Conservation (phyloP, 2,888 invertebrate genomes). For the Linyphia triangularis region DNA sequence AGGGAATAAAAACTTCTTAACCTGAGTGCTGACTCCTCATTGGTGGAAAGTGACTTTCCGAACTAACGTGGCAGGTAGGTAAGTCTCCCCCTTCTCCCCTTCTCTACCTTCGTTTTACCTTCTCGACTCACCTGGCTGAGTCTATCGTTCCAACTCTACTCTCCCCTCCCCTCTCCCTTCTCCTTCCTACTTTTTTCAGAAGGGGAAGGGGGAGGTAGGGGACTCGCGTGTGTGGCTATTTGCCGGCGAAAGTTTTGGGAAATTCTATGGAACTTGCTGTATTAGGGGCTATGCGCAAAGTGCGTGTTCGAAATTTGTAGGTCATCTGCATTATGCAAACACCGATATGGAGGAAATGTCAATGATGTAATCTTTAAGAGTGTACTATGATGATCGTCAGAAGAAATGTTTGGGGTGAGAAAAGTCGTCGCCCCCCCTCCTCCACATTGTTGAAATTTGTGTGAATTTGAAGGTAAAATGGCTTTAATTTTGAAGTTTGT, state of each 20-base stretch:
- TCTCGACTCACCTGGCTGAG: constrained; percentile 26
- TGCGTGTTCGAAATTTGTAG: too few relatives aligned
- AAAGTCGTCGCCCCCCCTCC: too few relatives aligned
- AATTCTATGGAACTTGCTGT: background rate
- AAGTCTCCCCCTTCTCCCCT: background rate
- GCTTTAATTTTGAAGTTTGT: too few relatives aligned
- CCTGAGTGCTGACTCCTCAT: constrained; percentile 10
- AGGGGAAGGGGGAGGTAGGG: background rate
- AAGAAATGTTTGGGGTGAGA: too few relatives aligned
- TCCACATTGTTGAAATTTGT: too few relatives aligned
- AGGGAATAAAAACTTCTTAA: background rate
- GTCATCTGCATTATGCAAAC: too few relatives aligned
- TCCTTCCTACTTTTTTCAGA: background rate
- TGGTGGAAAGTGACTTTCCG: constrained; percentile 30
- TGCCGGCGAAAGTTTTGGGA: constrained; percentile 28
- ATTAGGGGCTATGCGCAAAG: background rate
- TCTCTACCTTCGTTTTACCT: background rate
- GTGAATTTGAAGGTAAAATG: too few relatives aligned
- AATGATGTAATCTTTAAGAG: too few relatives aligned
- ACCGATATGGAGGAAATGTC: too few relatives aligned
- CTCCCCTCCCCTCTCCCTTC: background rate
- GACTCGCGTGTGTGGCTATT: background rate
- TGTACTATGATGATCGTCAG: too few relatives aligned
- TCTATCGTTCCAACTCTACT: background rate
- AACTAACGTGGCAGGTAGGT: constrained; percentile 65